phyloP scores from a whole-genome alignment of 2,797 vertebrate species.

The Spondyliosoma cantharus region DNA sequence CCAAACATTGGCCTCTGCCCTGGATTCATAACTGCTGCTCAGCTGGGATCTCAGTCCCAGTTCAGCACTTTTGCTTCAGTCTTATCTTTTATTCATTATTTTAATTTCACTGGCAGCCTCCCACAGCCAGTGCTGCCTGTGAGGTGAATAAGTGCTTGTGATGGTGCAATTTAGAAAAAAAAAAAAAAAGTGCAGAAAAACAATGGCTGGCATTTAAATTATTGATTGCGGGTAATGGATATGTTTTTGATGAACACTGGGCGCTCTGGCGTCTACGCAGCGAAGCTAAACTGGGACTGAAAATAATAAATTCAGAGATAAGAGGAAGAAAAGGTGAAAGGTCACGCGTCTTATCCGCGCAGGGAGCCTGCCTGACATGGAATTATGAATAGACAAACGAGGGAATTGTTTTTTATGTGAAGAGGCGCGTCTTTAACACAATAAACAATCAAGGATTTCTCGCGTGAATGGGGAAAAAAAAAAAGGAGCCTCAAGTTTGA shows the following conservation, averaged over 20 bases:
- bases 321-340: slow-evolving; percentile 2
- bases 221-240: slow-evolving; percentile 65
- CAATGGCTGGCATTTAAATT: slow-evolving; percentile 68
- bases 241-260: slow-evolving; percentile 16
- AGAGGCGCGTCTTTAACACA: slow-evolving; percentile 42
- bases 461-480: slow-evolving; percentile 39
- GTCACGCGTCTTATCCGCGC: background rate
- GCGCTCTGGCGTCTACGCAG: background rate
- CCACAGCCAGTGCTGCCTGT: slow-evolving; percentile 35
- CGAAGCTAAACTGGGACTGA: slow-evolving; percentile 17
- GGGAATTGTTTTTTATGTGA: slow-evolving; percentile 23
- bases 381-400: slow-evolving; percentile 14
- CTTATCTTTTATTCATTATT: slow-evolving; percentile 82
- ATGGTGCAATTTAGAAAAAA: slow-evolving; percentile 46
- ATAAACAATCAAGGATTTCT: slow-evolving; percentile 51
- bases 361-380: slow-evolving; percentile 9
- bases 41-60: slow-evolving; percentile 55
- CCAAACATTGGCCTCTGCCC: slow-evolving; percentile 53
- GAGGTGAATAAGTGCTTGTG: slow-evolving; percentile 65
- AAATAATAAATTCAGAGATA: background rate
- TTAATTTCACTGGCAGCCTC: slow-evolving; percentile 71
- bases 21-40: slow-evolving; percentile 61
- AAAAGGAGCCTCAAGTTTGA: slow-evolving; percentile 57
- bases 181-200: slow-evolving; percentile 60
- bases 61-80: slow-evolving; percentile 66